Base-by-base conservation (phyloP, 2,888 invertebrate species). In the Drosophila anomalata region DNA sequence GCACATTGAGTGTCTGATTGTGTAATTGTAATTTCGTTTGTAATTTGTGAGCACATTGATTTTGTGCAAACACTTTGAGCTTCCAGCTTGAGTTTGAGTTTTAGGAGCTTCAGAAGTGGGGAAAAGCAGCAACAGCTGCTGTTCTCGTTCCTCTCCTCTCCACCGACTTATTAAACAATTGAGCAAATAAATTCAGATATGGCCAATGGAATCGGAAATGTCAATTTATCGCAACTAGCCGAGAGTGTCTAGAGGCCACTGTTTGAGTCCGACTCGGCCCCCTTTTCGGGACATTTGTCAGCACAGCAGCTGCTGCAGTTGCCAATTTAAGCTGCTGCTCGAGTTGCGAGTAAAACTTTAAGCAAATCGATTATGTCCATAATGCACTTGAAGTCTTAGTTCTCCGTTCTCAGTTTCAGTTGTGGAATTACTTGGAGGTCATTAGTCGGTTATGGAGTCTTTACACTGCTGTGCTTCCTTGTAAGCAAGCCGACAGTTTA, bases 21-120 rank as follows among this genome's bases (percentile, higher is more conserved):
- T 33, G 77, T 54, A 52, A 62, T 47, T 54, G 60, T 75, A 76
- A 78, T 74, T 84, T 67, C 67, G 73, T 73, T 78, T 77, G 68
- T 69, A 71, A 78, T 72, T 79, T 71, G 67, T 39, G 47, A 62
- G 47, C 44, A 44, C 60, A 73, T 75, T 87, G 76, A 87, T 68
- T 71, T 56, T 60, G 42, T 52, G 66, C 78, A 81, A 76, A 60
- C 62, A 76, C 67, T 67, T 55, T 7, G 39, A 59, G 47, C 57
- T 42, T 36, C 4, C n/a, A 17, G 47, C 31, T 22, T 12, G 44
- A 42, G 44, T 17, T 44, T 22, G 44, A 44, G 44, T 9, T 20
- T 11, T 3, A 44, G 20, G 12, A 44, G 44, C 44, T 44, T 11
- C 17, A 17, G 14, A 29, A 24, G 61, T 20, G 17, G 47, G 46